These are phyloP conservation scores for Luscinia megarhynchos DNA, from an alignment of 2,797 vertebrate genomes.

Conservation along the genomic window DNA sequence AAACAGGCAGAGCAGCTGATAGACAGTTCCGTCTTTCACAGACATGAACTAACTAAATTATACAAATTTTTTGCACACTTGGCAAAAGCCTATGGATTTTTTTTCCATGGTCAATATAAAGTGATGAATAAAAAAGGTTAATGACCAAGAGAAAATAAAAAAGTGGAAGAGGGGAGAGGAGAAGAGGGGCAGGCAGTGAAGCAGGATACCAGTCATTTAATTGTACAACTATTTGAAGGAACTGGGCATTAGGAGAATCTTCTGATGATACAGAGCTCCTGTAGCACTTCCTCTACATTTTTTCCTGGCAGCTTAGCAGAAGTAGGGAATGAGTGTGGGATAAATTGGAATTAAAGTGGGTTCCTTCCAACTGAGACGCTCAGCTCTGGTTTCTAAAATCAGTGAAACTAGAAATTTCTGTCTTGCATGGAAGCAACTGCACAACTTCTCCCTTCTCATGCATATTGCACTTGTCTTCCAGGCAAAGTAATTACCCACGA, in stretches of 20 bases:
- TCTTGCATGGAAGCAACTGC: background rate
- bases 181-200: fast-evolving
- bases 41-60: background rate
- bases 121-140: background rate
- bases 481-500: background rate
- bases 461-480: background rate
- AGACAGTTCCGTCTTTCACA: background rate
- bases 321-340: background rate
- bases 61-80: background rate
- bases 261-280: background rate
- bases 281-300: background rate
- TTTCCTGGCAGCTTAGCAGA: background rate
- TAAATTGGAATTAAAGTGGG: background rate
- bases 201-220: background rate
- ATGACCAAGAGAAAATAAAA: background rate
- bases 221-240: background rate
- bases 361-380: background rate
- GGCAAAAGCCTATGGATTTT: background rate
- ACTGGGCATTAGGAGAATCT: background rate
- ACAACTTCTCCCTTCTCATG: background rate
- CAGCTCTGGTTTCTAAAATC: background rate
- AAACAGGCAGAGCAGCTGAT: background rate
- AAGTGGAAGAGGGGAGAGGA: fast-evolving
- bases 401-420: background rate
- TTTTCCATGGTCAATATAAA: background rate